Evolutionary conservation across 1,140 invertebrate species (phyloP), one percentile per base, ranked within the genome.

Genomic region (Hylaeus anthracinus): DNA sequence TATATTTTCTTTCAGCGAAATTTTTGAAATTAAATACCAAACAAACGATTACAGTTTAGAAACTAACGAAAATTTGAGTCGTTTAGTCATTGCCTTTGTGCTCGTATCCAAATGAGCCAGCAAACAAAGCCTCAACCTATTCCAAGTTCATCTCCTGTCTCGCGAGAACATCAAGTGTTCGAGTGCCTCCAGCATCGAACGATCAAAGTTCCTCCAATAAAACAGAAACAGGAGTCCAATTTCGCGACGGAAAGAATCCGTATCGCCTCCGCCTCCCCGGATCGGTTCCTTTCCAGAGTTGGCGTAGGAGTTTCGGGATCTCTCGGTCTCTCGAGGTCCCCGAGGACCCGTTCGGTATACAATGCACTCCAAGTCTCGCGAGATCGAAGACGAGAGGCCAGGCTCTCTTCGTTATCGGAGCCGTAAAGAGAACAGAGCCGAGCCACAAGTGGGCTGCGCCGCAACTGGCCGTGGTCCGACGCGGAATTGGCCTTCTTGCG

Each of bases 401-500:
- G 69, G 8, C 56, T 64, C 69, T 15, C n/a, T 79, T 73, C 77
- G 61, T 79, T 79, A 73, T 70, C 77, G 70, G 39, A 51, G 60
- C 51, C 41, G 61, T 53, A 73, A 79, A 73, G 77, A 79, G 70
- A 72, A 53, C 64, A 55, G 48, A 61, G 58, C 2, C 8, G 65
- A 67, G 48, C 67, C 26, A 78, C 75, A 72, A 78, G 75, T 79
- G 60, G 77, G 10, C 9, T 37, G 60, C 58, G 48, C 3, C n/a
- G 64, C 51, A 63, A 41, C 70, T 43, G 26, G 69, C 51, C 10
- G 63, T 5, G 6, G 43, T 12, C 14, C 51, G 56, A 64, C 12
- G 74, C 58, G 63, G 71, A 82, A 86, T 86, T 85, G 80, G 71
- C 74, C 79, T 58, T 75, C 74, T 85, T 65, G 56, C 14, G 69